phyloP scores from a whole-genome alignment of 2,888 invertebrate genomes.

The Pyralis farinalis region DNA sequence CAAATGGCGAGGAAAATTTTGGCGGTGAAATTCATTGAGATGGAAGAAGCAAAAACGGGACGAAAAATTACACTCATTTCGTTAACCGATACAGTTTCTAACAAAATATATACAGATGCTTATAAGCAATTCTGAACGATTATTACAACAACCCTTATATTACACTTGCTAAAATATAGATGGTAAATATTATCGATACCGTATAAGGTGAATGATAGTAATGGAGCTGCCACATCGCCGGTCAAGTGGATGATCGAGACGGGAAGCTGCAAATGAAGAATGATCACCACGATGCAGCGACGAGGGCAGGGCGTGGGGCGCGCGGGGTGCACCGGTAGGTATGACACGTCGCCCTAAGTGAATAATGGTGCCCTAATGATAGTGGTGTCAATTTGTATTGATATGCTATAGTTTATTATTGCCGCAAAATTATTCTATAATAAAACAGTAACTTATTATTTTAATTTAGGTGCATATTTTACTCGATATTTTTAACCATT shows the following conservation, averaged over 20 bases:
- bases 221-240: constrained; percentile 25
- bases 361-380: constrained; percentile 46
- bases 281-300: constrained; percentile 61
- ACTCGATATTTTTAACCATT: too few species aligned
- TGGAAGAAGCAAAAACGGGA: constrained; percentile 56
- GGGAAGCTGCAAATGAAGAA: constrained; percentile 70
- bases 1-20: constrained; percentile 80
- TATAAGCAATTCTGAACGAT: too few species aligned
- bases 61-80: constrained; percentile 61
- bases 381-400: background rate
- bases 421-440: too few species aligned
- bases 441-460: too few species aligned
- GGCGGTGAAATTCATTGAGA: constrained; percentile 71
- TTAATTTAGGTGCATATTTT: too few species aligned
- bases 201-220: constrained; percentile 14
- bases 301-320: constrained; percentile 17
- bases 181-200: too few species aligned
- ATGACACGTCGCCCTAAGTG: constrained; percentile 70
- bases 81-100: constrained; percentile 34
- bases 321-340: constrained; percentile 24
- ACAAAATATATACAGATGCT: constrained; percentile 6
- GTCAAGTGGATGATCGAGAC: constrained; percentile 51
- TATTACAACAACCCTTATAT: too few species aligned
- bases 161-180: too few species aligned
- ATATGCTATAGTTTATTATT: background rate